Conservation (phyloP, 2,113 vertebrate species). For the Trematomus loennbergii region DNA sequence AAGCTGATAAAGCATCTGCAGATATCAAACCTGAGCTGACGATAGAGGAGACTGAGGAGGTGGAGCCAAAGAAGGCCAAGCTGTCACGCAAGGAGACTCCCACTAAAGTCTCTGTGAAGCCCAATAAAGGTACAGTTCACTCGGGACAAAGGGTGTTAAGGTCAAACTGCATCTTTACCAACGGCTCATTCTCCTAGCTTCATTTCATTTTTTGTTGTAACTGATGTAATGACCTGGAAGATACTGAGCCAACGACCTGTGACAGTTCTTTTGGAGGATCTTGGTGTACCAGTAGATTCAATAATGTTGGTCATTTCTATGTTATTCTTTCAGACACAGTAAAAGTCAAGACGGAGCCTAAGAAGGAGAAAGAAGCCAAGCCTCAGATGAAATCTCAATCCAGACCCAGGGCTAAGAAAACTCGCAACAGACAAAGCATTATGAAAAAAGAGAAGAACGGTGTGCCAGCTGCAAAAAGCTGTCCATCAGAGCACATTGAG, state of each 20-base stretch:
- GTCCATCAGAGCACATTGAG: constrained; percentile 17
- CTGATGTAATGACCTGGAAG: not conserved
- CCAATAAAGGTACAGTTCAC: constrained; percentile 50
- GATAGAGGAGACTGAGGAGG: constrained; percentile 28
- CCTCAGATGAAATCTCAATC: constrained; percentile 38
- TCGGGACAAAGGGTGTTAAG: no score
- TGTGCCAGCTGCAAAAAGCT: not conserved
- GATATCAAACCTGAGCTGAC: constrained; percentile 27
- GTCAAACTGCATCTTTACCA: no score
- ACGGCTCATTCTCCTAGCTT: no score
- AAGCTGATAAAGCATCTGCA: constrained; percentile 19
- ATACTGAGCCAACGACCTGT: no score
- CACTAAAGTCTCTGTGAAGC: constrained; percentile 4
- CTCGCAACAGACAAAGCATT: constrained; percentile 26
- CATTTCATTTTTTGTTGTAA: not conserved
- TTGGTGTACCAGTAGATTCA: no score
- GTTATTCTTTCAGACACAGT: constrained; percentile 43
- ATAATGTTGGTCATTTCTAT: no score
- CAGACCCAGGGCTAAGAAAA: constrained; percentile 57
- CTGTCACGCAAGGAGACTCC: constrained; percentile 41
- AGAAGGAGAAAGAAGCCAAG: constrained; percentile 53
- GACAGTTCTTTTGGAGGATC: no score
- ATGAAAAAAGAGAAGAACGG: constrained; percentile 64
- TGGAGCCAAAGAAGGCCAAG: constrained; percentile 71
- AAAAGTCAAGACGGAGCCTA: constrained; percentile 41